A percentile compares a stretch with the other conserved stretches of the same genome.
These are phyloP conservation scores for Rhamnusium bicolor DNA, from an alignment of 2,888 invertebrate species.

Conservation along the genomic window DNA sequence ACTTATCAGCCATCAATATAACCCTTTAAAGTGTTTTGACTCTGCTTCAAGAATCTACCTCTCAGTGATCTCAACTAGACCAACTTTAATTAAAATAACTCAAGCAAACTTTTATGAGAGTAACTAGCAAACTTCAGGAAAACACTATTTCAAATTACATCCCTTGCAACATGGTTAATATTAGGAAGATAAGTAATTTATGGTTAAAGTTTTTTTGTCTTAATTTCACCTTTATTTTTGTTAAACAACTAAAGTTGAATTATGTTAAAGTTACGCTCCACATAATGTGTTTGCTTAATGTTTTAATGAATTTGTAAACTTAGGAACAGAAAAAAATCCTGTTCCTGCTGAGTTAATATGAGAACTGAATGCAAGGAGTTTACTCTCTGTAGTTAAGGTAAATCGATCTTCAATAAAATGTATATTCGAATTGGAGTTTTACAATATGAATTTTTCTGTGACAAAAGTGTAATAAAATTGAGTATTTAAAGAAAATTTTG, in stretches of 20 bases:
- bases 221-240: slow-evolving; percentile 15
- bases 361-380: no score
- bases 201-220: slow-evolving; percentile 12
- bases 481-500: no score
- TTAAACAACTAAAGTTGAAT: background rate
- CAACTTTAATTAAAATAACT: slow-evolving; percentile 36
- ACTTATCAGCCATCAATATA: slow-evolving; percentile 40
- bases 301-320: background rate
- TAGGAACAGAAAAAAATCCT: background rate
- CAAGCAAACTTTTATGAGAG: slow-evolving; percentile 24
- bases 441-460: no score
- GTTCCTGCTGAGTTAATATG: no score
- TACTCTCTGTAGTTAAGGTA: no score
- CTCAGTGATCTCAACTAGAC: background rate
- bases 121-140: slow-evolving; percentile 17
- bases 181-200: slow-evolving; percentile 22
- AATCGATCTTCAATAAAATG: no score
- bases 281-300: background rate
- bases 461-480: no score
- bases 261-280: background rate
- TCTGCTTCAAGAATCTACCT: slow-evolving; percentile 2
- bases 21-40: slow-evolving; percentile 14
- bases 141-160: slow-evolving; percentile 15
- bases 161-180: slow-evolving; percentile 8
- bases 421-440: no score